Conservation (phyloP, 2,888 invertebrate species). For the Timema cristinae region DNA sequence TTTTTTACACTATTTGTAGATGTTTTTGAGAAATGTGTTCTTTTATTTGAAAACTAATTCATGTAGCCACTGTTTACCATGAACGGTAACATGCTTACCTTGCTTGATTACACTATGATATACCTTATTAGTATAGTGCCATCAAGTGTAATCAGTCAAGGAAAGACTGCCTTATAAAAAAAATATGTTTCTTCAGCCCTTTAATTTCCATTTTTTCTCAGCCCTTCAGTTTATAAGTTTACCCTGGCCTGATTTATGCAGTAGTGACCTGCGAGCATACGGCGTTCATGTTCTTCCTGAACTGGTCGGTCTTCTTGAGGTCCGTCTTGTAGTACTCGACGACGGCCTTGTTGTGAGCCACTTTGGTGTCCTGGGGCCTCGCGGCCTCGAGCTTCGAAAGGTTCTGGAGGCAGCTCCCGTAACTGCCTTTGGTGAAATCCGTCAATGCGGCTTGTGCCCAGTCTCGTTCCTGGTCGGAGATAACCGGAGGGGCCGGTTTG, state of each 20-base stretch:
- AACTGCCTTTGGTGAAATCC: conserved; percentile 53
- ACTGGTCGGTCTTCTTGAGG: conserved; percentile 67
- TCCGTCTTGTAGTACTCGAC: conserved; percentile 74
- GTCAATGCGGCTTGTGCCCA: conserved; percentile 56
- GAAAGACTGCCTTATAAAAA: too few species aligned
- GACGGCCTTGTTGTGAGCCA: conserved; percentile 79
- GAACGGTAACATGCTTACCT: too few species aligned
- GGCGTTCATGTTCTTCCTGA: conserved; percentile 62
- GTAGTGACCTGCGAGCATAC: conserved; percentile 51
- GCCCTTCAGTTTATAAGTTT: too few species aligned
- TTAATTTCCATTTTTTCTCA: too few species aligned
- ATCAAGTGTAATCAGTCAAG: too few species aligned
- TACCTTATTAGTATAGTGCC: too few species aligned
- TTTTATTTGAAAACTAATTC: too few species aligned
- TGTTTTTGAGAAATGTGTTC: too few species aligned
- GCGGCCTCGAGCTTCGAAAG: conserved; percentile 62
- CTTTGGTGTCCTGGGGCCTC: conserved; percentile 64
- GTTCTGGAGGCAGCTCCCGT: conserved; percentile 41
- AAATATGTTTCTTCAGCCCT: too few species aligned
- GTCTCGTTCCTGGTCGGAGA: conserved; percentile 53
- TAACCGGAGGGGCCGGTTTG: conserved; percentile 33
- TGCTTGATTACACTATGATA: too few species aligned
- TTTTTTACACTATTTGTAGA: too few species aligned
- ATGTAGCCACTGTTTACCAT: too few species aligned
- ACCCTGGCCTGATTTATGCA: background rate